Base-by-base conservation (phyloP, 2,888 invertebrate genomes). In the Teinopalpus imperialis region DNA sequence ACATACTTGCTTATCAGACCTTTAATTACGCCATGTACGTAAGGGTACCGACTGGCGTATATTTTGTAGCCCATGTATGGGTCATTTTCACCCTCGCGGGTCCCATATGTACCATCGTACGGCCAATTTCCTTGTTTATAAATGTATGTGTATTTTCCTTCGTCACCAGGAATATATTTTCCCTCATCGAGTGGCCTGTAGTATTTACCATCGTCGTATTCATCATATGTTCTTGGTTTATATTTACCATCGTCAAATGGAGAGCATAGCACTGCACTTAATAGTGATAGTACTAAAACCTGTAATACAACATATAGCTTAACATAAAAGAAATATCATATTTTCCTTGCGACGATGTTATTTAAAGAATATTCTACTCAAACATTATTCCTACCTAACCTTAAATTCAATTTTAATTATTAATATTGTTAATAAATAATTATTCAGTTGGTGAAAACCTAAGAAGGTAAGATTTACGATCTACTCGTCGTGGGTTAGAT, bases 101-200 rank as follows among this genome's bases (percentile, higher is more conserved):
- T 48, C 44, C 56, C 58, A 30, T 62, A 63, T 0, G 60, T 59
- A n/a, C 61, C 63, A 32, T 57, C 57, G 14, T 46, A 57, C 1
- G 59, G 61, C 42, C 54, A 62, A 6, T 54, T 58, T 4, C 66
- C 65, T 39, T 56, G 53, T 42, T 52, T 52, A 18, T 63, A 63
- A n/a, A 62, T 56, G 21, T 56, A 65, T 12, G 53, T 57, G 30
- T 63, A 63, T 44, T 57, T 57, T 24, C 62, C 60, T 36, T 64
- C 65, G 27, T 90, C 80, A 1, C 90, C 83, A 0, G 87, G 90
- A 10, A 80, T 52, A 53, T 92, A 92, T 63, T 88, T 89, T 1
- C 91, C 92, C 54, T 89, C 87, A 9, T 71, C 66, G 40, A 64
- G 39, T 0, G 85, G 78, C 53, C 81, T 71, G 34, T 80, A 80